Evolutionary conservation across 2,888 invertebrate species (phyloP), one percentile per base, ranked within the genome.

Genomic region (Synergus itoensis): DNA sequence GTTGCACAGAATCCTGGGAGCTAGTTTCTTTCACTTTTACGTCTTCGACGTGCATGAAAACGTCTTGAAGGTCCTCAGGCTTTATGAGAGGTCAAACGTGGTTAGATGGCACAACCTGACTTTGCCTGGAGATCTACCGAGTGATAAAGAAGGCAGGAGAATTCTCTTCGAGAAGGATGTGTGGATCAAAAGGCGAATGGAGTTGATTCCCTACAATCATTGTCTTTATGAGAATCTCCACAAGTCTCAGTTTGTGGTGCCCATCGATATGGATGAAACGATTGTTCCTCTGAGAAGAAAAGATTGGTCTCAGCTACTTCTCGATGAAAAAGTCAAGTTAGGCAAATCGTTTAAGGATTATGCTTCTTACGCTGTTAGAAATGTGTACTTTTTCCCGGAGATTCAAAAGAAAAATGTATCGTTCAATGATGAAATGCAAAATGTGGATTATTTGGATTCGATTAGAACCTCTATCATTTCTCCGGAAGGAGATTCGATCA

Each of bases 141-240:
- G 93, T 81, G 89, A 89, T 18, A 92, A 92, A 12, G 82, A 82
- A 1, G 87, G 87, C 36, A 89, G 93, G 57, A 90, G 93, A 48
- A 84, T 85, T 1, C 92, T 93, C 80, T 90, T 94, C 36, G 89
- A 90, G 83, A 88, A 92, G 40, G 92, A 94, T 83, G 88, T 94
- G 53, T 96, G 96, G 94, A 96, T 96, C 89, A 95, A 96, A 87
- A 93, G 96, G 85, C 94, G 94, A 78, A 93, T 96, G 92, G 96
- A 96, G 89, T 92, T 96, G 48, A 93, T 96, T 82, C 94, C 96
- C 0, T 96, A 96, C 91, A 96, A 96, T 90, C 96, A 96, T 90
- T 96, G 96, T 89, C 94, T 96, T 80, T 96, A 96, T 90, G 94
- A 95, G 89, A 96, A 96, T 92, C 92, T 96, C 77, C 92, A 94